These are phyloP conservation scores for Leucoraja ocellata DNA, from an alignment of 2,797 vertebrate genomes.

Conservation along the genomic window DNA sequence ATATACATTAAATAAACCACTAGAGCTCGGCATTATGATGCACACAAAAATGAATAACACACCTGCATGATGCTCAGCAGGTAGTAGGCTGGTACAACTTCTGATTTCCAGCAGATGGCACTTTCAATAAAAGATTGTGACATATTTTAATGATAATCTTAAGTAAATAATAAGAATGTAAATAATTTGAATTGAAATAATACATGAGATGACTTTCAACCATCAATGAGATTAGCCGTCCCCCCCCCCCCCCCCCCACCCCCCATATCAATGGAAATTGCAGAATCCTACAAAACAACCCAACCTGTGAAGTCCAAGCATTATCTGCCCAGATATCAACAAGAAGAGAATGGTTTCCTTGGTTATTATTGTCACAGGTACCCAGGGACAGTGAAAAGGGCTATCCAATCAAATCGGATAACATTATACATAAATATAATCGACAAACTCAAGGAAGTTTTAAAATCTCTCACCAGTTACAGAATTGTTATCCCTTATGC, in stretches of 20 bases:
- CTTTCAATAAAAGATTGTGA: constrained; percentile 3
- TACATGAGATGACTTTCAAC: background rate
- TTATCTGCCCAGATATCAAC: background rate
- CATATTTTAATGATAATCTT: background rate
- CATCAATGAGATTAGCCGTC: background rate
- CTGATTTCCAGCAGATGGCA: constrained; percentile 17
- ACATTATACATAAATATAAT: no score
- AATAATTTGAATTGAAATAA: background rate
- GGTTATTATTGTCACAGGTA: no score
- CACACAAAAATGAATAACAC: background rate
- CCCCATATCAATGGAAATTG: background rate
- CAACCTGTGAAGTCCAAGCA: background rate
- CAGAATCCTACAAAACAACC: background rate
- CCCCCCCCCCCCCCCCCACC: no score
- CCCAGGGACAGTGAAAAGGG: no score
- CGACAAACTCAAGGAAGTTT: background rate
- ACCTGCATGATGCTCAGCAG: background rate
- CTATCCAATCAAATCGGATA: no score
- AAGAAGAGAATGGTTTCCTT: no score
- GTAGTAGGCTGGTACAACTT: background rate
- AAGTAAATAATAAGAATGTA: background rate
- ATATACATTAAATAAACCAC: background rate
- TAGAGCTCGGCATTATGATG: background rate
- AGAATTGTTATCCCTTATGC: background rate
- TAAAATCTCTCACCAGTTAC: background rate